Evolutionary conservation across 2,888 invertebrate species (phyloP), one percentile per base, ranked within the genome.

Genomic region (Diogma glabrata): DNA sequence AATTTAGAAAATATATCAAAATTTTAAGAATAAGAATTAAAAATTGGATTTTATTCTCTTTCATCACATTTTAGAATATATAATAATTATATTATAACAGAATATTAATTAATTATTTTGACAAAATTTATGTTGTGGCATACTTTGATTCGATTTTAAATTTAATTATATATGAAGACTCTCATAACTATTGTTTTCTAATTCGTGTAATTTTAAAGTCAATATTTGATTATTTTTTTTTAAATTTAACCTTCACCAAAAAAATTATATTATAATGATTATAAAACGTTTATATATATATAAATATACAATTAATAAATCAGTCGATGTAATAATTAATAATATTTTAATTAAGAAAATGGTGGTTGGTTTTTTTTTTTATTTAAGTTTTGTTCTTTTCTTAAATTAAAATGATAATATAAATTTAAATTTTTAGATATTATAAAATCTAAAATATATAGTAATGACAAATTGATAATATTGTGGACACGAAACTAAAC

Each of bases 271-370:
- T 46, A 14, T 46, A 46, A 46, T 45, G 14, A 22, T 46, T 46
- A 24, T 16, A 24, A 16, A 24, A 24, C 16, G 8, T 14, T 46
- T 26, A 16, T 46, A 24, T 46, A 14, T 46, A 24, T 46, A 46
- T 16, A 46, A 26, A 46, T 46, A 26, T 46, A 46, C 17, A 24
- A n/a, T n/a, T n/a, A 46, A 46, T 17, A 40, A 24, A 46, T 46
- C 46, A 46, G 46, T 46, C 46, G 46, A 46, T 46, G 46, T 46
- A 46, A 46, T 46, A 46, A 46, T 46, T 46, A 24, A 46, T 24
- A 46, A 46, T 46, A 24, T 46, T 24, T 46, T 46, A 16, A 46
- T 46, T 26, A 14, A 24, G 24, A 24, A 46, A 46, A 46, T 46
- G 46, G 46, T 46, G 46, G 46, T 24, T n/a, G n/a, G n/a, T n/a